Conservation (phyloP, 2,888 invertebrate species). For the Azorinus chamasolen region DNA sequence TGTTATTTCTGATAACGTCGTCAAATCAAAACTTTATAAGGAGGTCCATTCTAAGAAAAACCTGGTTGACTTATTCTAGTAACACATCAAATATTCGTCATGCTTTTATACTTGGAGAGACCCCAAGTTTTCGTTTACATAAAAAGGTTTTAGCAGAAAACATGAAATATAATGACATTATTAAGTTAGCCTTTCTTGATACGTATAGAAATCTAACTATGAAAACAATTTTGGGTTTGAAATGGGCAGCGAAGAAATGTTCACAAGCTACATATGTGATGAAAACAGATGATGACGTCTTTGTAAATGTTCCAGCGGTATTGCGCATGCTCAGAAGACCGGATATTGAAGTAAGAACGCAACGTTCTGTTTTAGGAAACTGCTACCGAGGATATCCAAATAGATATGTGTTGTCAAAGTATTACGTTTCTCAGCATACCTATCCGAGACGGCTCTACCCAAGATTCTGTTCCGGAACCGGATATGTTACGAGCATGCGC, state of each 20-base stretch:
- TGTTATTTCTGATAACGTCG: too few relatives aligned
- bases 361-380: too few relatives aligned
- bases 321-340: too few relatives aligned
- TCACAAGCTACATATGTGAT: constrained; percentile 47
- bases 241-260: constrained; percentile 58
- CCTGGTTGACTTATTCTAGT: neutral
- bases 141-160: constrained; percentile 34
- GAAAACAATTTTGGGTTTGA: constrained; percentile 63
- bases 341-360: too few relatives aligned
- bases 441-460: constrained; percentile 63
- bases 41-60: too few relatives aligned
- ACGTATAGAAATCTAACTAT: constrained; percentile 55
- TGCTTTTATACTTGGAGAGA: constrained; percentile 48
- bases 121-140: neutral
- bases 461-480: constrained; percentile 69
- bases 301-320: constrained; percentile 56
- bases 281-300: constrained; percentile 77
- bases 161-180: constrained; percentile 40
- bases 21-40: too few relatives aligned
- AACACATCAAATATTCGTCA: constrained; percentile 45
- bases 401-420: constrained; percentile 58
- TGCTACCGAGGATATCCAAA: constrained; percentile 28
- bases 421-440: constrained; percentile 55
- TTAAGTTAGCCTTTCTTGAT: constrained; percentile 61
- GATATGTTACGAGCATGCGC: constrained; percentile 60